phyloP scores from a whole-genome alignment of 2,888 invertebrate genomes.

The Noctua comes region DNA sequence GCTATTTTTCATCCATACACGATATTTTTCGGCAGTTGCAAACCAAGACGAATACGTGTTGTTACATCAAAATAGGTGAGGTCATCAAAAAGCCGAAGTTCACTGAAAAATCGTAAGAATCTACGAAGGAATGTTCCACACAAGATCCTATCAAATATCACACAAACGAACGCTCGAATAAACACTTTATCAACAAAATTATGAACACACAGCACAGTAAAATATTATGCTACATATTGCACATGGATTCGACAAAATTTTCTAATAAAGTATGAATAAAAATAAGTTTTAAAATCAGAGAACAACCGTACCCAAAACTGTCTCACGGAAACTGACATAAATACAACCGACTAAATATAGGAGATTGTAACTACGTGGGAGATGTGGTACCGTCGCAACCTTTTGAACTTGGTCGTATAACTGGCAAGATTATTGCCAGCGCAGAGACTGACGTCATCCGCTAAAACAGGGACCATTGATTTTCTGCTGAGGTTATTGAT shows the following conservation, averaged over 20 bases:
- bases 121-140: conserved; percentile 56
- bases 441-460: conserved; percentile 82
- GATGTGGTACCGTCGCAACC: conserved; percentile 44
- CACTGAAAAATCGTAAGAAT: conserved; percentile 59
- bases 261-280: conserved; percentile 46
- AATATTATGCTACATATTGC: conserved; percentile 38
- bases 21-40: conserved; percentile 5
- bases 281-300: conserved; percentile 58
- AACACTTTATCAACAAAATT: conserved; percentile 28
- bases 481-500: conserved; percentile 27
- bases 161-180: conserved; percentile 19
- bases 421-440: conserved; percentile 80
- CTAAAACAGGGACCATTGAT: conserved; percentile 55
- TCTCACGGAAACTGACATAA: conserved; percentile 77
- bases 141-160: conserved; percentile 42
- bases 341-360: conserved; percentile 65
- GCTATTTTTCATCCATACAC: background rate
- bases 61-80: conserved; percentile 73
- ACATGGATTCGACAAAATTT: conserved; percentile 17
- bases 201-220: conserved; percentile 74
- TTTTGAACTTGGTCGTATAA: conserved; percentile 72
- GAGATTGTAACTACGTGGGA: conserved; percentile 44
- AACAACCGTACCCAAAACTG: conserved; percentile 76
- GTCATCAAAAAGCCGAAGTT: conserved; percentile 72
- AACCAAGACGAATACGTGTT: conserved; percentile 6